Base-by-base conservation (phyloP, 1,140 invertebrate genomes). In the Zaprionus gabonicus region DNA sequence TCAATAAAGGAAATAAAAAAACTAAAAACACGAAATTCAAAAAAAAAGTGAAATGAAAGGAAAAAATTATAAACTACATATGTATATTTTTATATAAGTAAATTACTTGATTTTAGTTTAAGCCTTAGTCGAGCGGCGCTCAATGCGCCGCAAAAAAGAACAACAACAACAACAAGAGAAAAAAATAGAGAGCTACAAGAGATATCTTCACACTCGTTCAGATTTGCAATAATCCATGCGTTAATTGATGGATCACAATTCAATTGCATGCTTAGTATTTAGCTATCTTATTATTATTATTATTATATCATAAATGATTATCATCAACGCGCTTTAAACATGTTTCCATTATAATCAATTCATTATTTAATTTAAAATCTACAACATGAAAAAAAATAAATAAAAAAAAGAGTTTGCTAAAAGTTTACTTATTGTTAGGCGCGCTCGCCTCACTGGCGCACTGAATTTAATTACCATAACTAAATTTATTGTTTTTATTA, bases 371-470 rank as follows among this genome's bases (percentile, higher is more conserved):
- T 81, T 82, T 83, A 71, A 83, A 77, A 78, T 46, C 41, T 36
- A 68, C 67, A 75, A 76, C 62, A 71, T 9, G 15, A 34, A 34
- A 31, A 58, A 49, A 25, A 67, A 36, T 46, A 23, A 64, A 57
- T 20, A 27, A 56, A 57, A 64, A 65, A 67, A 66, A 62, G 57
- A 72, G 74, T 76, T 86, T 85, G 81, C 80, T 81, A 87, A 80
- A 85, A 85, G 71, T 85, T 79, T 73, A 73, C 81, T 74, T 85
- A 87, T 87, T 86, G 82, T 86, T 87, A 82, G 76, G 68, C 44
- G 67, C 68, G 38, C 20, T 59, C 68, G 58, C 17, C 67, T 71
- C 59, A 71, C n/a, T 46, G 58, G 59, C 51, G 66, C 68, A 76
- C 34, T 62, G 62, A 76, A 76, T 76, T 76, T 57, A 72, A 76